phyloP scores from a whole-genome alignment of 2,113 vertebrate species.

The Pelecanus crispus region DNA sequence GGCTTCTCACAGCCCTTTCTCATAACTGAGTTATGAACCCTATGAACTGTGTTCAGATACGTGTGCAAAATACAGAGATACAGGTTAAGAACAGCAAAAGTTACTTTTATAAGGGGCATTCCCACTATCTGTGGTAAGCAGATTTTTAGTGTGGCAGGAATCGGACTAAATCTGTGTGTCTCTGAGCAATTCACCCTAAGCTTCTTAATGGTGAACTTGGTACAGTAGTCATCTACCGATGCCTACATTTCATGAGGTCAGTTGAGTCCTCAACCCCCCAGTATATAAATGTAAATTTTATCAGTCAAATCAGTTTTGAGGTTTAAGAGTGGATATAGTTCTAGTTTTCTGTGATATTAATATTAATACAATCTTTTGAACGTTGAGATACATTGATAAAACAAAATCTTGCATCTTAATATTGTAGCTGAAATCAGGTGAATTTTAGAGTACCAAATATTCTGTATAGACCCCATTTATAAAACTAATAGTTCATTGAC shows the following conservation, averaged over 20 bases:
- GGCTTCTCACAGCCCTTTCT: background rate
- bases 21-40: background rate
- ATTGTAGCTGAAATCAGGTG: background rate
- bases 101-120: background rate
- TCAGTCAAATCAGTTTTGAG: background rate
- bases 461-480: background rate
- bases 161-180: background rate
- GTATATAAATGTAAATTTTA: background rate
- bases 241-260: background rate
- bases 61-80: background rate
- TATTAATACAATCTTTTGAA: background rate
- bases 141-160: background rate
- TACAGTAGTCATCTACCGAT: background rate
- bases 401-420: background rate
- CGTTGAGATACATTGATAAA: background rate
- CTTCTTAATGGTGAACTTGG: background rate
- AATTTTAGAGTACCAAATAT: background rate
- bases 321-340: background rate
- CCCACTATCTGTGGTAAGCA: background rate
- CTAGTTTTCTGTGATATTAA: background rate
- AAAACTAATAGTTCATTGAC: background rate
- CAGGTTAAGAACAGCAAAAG: background rate
- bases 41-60: background rate
- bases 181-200: fast-evolving
- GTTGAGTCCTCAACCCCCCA: background rate